Evolutionary conservation across 92 coral and sea anemone genomes (phyloP).

Genomic region (Hydrozoanthus gracilis): DNA sequence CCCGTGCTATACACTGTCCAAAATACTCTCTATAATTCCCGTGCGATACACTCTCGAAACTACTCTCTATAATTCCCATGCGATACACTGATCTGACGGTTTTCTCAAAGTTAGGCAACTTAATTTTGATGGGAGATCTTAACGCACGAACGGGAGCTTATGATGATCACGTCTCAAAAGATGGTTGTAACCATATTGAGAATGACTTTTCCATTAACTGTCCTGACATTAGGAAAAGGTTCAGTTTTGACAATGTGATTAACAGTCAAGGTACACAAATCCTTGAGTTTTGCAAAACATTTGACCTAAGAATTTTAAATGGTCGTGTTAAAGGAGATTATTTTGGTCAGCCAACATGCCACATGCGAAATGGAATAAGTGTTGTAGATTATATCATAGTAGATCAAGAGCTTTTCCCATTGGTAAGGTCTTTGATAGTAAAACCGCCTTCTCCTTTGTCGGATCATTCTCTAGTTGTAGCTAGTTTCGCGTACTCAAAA

Average conservation of each 20-base stretch:
- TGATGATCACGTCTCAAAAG: constrained; percentile 12
- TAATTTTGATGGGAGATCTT: constrained; percentile 4
- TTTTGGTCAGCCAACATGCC: constrained; percentile 60
- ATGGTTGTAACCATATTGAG: constrained; percentile 11
- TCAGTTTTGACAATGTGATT: constrained; percentile 27
- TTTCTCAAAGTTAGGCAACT: background rate
- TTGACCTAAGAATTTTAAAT: constrained; percentile 51
- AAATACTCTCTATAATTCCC: too few relatives aligned
- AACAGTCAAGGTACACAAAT: constrained; percentile 42
- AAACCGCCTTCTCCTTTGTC: constrained; percentile 37
- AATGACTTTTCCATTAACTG: background rate
- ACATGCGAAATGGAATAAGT: constrained; percentile 60
- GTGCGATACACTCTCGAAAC: too few relatives aligned
- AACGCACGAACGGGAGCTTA: constrained; percentile 18
- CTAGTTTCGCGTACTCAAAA: constrained; percentile 22
- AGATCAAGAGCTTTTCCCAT: constrained; percentile 32
- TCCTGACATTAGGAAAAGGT: constrained; percentile 1
- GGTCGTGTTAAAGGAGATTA: constrained; percentile 47
- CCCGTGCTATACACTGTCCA: too few relatives aligned
- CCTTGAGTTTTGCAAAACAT: constrained; percentile 41
- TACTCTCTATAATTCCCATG: too few relatives aligned
- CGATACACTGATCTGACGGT: constrained; percentile 1
- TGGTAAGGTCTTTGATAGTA: constrained; percentile 25
- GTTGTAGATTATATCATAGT: constrained; percentile 57
- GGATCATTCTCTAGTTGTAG: constrained; percentile 38